phyloP scores from a whole-genome alignment of 2,797 vertebrate genomes.

The Betta splendens region DNA sequence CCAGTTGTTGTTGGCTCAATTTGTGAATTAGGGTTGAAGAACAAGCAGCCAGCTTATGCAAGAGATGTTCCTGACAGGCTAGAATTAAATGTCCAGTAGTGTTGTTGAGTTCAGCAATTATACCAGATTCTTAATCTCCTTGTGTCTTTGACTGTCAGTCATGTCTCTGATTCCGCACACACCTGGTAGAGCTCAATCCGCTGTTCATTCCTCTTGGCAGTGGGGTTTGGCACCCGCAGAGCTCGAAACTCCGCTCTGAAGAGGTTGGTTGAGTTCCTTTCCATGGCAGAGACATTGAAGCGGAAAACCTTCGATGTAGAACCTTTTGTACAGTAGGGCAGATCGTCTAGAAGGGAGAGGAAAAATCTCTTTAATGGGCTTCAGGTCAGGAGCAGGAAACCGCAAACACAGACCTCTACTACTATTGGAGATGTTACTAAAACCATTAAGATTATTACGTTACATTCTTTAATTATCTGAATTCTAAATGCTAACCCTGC shows the following conservation, averaged over 20 bases:
- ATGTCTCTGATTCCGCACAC: conserved; percentile 64
- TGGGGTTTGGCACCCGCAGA: conserved; percentile 86
- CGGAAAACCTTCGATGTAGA: conserved; percentile 91
- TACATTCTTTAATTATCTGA: too few relatives aligned
- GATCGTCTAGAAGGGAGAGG: conserved; percentile 83
- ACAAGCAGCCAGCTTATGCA: conserved; percentile 38
- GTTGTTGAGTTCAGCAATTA: background rate
- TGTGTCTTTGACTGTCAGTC: conserved; percentile 14
- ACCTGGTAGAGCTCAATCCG: conserved; percentile 96
- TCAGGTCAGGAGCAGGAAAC: too few relatives aligned
- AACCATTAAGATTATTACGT: background rate
- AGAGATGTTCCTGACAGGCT: conserved; percentile 13
- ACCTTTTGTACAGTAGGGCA: conserved; percentile 88
- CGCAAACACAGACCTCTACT: conserved; percentile 1
- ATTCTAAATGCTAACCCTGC: too few relatives aligned
- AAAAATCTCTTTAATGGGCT: conserved; percentile 30
- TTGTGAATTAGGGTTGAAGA: conserved; percentile 34
- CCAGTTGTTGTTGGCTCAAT: conserved; percentile 37
- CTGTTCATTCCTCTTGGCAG: conserved; percentile 89
- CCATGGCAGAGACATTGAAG: conserved; percentile 91
- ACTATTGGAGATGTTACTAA: background rate
- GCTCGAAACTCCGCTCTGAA: conserved; percentile 93
- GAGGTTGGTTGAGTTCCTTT: conserved; percentile 91
- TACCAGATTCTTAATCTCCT: conserved; percentile 5
- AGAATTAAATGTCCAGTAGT: conserved; percentile 6